Conservation (phyloP, 2,113 vertebrate species). For the Paracanthobrama guichenoti region DNA sequence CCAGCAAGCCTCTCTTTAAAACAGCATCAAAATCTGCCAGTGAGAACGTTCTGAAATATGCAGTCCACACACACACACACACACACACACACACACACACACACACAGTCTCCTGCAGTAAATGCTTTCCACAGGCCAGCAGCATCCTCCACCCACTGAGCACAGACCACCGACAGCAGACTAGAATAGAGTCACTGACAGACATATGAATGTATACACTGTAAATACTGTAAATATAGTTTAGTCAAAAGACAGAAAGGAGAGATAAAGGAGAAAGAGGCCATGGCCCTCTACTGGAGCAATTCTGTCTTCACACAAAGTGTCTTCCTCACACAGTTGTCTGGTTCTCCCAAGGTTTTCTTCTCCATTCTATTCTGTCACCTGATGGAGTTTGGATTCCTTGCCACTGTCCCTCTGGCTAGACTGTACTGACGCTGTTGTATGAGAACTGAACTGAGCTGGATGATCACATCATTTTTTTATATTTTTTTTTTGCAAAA, state of each 20-base stretch:
- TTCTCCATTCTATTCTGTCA: too few relatives aligned
- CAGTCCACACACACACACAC: conserved; percentile 13
- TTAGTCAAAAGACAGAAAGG: conserved; percentile 28
- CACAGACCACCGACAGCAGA: neutral
- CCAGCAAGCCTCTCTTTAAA: conserved; percentile 75
- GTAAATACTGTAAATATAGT: conserved; percentile 13
- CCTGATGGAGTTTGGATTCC: too few relatives aligned
- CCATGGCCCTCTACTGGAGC: conserved; percentile 57
- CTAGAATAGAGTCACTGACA: conserved; percentile 16
- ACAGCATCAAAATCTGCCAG: conserved; percentile 70
- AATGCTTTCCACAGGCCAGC: conserved; percentile 26
- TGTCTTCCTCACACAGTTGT: neutral
- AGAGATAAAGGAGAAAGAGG: neutral
- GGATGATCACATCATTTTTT: too few relatives aligned
- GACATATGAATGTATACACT: conserved; percentile 2
- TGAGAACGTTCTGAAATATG: conserved; percentile 44
- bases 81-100: conserved; percentile 3
- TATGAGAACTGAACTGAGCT: too few relatives aligned
- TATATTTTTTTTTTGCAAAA: too few relatives aligned
- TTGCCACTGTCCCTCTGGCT: too few relatives aligned
- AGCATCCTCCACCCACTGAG: conserved; percentile 5
- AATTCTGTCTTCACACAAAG: neutral
- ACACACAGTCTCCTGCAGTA: conserved; percentile 5
- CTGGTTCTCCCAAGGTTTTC: too few relatives aligned
- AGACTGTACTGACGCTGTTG: too few relatives aligned